Evolutionary conservation across 2,888 invertebrate genomes (phyloP).

Genomic region (Scrobipalpa costella): DNA sequence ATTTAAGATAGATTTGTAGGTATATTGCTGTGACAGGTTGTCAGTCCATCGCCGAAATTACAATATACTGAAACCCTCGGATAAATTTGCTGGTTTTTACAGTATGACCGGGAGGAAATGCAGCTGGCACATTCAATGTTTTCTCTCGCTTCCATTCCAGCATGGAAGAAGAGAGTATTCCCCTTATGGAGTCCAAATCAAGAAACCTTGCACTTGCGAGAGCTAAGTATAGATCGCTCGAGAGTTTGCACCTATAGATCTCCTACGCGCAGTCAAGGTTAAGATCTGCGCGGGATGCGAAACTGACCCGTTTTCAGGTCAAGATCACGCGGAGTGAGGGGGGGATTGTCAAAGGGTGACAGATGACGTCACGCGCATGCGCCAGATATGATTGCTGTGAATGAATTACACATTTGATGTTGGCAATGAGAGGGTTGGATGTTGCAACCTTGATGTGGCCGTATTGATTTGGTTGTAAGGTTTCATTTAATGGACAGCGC

Average conservation of each 20-base stretch:
- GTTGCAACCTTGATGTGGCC: neutral
- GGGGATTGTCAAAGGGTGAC: slow-evolving; percentile 11
- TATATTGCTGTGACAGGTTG: no score
- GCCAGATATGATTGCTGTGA: slow-evolving; percentile 26
- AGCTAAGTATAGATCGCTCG: neutral
- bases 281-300: slow-evolving; percentile 28
- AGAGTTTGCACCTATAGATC: neutral
- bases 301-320: slow-evolving; percentile 51
- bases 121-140: no score
- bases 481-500: neutral
- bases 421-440: neutral
- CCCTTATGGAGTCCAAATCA: no score
- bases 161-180: no score
- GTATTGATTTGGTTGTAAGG: neutral
- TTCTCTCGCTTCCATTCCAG: no score
- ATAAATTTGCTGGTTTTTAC: no score
- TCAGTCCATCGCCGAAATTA: no score
- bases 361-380: slow-evolving; percentile 44
- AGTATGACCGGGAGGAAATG: no score
- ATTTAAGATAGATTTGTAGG: no score
- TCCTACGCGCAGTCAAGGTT: slow-evolving; percentile 2
- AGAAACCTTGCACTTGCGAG: no score
- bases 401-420: neutral
- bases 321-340: slow-evolving; percentile 42
- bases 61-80: no score